Percentiles rank a stretch among this genome's conserved stretches.
Conservation (phyloP, 2,113 vertebrate genomes). For the Proteles cristata region DNA sequence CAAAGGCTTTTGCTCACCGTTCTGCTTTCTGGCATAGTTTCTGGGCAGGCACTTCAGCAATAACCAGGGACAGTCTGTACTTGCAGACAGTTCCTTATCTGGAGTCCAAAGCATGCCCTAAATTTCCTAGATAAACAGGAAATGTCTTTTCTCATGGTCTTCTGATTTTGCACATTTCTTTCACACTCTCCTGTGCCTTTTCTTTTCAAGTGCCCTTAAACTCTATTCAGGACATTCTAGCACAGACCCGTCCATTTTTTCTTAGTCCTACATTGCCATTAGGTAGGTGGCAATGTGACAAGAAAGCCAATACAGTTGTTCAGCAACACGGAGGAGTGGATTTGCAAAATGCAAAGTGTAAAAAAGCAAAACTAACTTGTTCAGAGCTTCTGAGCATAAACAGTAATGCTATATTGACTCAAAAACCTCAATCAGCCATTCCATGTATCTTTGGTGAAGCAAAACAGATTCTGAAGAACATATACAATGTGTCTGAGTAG, state of each 20-base stretch:
- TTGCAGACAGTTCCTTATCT: not conserved
- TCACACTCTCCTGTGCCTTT: not conserved
- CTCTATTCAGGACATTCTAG: not conserved
- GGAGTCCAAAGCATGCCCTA: not conserved
- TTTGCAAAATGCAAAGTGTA: not conserved
- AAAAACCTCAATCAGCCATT: not conserved
- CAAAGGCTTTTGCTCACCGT: not conserved
- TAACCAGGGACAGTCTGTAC: not conserved
- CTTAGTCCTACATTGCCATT: not conserved
- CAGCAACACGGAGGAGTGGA: not conserved
- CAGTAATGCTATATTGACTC: not conserved
- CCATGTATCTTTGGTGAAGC: not conserved
- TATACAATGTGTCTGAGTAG: not conserved
- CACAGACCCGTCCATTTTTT: not conserved
- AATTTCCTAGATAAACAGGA: not conserved
- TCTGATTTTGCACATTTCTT: not conserved
- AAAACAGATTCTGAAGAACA: slow-evolving; percentile 35
- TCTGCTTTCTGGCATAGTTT: not conserved
- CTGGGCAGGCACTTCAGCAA: not conserved
- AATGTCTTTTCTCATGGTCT: not conserved
- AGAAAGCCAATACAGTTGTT: not conserved
- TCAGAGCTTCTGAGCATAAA: not conserved
- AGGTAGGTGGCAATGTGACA: not conserved
- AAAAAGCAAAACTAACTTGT: not conserved
- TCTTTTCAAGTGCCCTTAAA: not conserved